Percentiles rank a stretch among this genome's conserved stretches.
Conservation (phyloP, 2,888 invertebrate genomes). For the Megamerina dolium region DNA sequence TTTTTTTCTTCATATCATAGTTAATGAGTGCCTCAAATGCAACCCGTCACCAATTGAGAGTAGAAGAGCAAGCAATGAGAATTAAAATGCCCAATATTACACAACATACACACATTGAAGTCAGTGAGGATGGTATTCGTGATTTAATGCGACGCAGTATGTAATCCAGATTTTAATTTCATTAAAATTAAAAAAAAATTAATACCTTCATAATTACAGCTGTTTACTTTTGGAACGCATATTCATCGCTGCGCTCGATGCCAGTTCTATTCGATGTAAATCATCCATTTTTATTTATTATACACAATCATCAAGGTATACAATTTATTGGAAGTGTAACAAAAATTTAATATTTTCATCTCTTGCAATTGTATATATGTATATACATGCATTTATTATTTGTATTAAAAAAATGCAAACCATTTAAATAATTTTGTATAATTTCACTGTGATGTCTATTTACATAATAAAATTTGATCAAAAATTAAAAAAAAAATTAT, state of each 20-base stretch:
- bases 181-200: neutral
- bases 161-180: constrained; percentile 7
- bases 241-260: constrained; percentile 22
- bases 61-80: too few species aligned
- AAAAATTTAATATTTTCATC: constrained; percentile 10
- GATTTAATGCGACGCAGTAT: constrained; percentile 21
- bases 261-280: constrained; percentile 21
- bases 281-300: constrained; percentile 26
- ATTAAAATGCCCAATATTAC: constrained; percentile 8
- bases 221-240: constrained; percentile 26
- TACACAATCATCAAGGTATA: constrained; percentile 21
- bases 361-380: neutral
- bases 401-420: too few species aligned
- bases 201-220: constrained; percentile 7
- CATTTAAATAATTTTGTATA: too few species aligned
- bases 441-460: too few species aligned
- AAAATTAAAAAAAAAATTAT: too few species aligned
- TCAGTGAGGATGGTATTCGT: constrained; percentile 26
- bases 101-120: constrained; percentile 16
- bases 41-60: too few species aligned
- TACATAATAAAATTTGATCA: too few species aligned
- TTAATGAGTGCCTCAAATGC: neutral
- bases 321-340: constrained; percentile 26
- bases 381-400: constrained; percentile 14
- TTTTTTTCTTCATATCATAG: neutral